A percentile compares a stretch with the other conserved stretches of the same genome.
phyloP scores from a whole-genome alignment of 2,113 vertebrate species.

The Pontoporia blainvillei region DNA sequence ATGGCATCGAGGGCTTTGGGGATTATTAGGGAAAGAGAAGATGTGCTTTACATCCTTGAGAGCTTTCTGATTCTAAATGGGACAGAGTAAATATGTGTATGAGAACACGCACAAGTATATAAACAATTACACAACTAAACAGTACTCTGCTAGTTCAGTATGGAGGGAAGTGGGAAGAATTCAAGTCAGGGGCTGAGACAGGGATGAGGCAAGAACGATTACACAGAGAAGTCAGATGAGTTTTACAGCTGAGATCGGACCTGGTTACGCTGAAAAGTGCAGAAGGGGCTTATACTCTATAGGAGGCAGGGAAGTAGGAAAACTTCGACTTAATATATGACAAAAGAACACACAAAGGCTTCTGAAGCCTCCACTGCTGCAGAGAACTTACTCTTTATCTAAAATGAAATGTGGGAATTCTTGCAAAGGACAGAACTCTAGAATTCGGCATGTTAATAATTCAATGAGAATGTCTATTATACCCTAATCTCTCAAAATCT shows the following conservation, averaged over 20 bases:
- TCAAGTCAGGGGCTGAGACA: background rate
- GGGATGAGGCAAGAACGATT: background rate
- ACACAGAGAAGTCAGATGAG: background rate
- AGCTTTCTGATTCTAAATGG: background rate
- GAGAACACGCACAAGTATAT: background rate
- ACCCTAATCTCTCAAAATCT: background rate
- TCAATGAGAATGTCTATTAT: background rate
- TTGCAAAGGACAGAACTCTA: background rate
- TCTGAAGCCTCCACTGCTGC: background rate
- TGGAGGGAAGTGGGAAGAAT: background rate
- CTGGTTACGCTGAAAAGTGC: background rate
- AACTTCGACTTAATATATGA: background rate
- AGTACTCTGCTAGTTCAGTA: background rate
- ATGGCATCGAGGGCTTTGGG: background rate
- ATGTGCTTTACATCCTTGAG: background rate
- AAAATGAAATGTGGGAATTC: background rate
- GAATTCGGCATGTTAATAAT: background rate
- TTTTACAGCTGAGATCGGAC: background rate
- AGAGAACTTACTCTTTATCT: background rate
- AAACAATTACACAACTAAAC: conserved; percentile 20
- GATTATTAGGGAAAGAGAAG: background rate
- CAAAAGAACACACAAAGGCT: background rate
- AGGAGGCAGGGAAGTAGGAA: background rate
- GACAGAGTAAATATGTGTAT: background rate
- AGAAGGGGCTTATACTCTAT: background rate